Percentiles rank a stretch among this genome's conserved stretches.
Evolutionary conservation across 2,797 vertebrate genomes (phyloP).

Genomic region (Siniperca obscura): DNA sequence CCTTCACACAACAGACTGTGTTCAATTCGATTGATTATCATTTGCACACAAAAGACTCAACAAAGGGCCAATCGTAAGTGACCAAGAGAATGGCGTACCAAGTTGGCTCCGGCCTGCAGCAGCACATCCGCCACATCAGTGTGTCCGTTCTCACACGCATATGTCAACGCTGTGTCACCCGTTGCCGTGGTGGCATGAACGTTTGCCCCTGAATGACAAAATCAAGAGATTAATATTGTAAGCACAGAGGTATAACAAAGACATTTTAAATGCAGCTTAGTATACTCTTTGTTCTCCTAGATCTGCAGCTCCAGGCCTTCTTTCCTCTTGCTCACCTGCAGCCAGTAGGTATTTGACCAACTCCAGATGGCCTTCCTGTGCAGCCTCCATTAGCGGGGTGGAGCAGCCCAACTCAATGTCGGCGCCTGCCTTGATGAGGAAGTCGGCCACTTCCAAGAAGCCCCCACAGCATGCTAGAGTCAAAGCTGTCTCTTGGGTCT

Average conservation of each 20-base stretch:
- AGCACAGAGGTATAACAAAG: neutral
- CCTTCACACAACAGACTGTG: neutral
- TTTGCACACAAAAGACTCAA: neutral
- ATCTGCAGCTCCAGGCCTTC: neutral
- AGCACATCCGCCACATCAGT: conserved; percentile 98
- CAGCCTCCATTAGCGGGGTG: conserved; percentile 98
- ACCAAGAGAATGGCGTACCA: conserved; percentile 84
- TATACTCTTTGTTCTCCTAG: neutral
- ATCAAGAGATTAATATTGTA: conserved; percentile 9
- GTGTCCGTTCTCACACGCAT: conserved; percentile 99
- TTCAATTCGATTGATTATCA: neutral
- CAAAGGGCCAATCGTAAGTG: neutral
- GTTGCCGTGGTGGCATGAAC: conserved; percentile 98
- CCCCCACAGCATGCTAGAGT: conserved; percentile 98
- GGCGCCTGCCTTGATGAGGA: conserved; percentile 98
- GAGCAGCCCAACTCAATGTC: conserved; percentile 99
- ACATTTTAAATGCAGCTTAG: neutral
- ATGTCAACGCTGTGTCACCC: conserved; percentile 96
- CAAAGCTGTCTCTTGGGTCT: conserved; percentile 97
- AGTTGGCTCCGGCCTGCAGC: conserved; percentile 96
- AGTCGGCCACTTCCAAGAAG: conserved; percentile 98
- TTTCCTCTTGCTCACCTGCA: conserved; percentile 86
- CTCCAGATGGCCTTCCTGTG: conserved; percentile 98
- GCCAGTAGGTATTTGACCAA: conserved; percentile 97
- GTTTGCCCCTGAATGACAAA: conserved; percentile 89